Evolutionary conservation across 2,888 invertebrate species (phyloP).

Genomic region (Lasioglossum morio): DNA sequence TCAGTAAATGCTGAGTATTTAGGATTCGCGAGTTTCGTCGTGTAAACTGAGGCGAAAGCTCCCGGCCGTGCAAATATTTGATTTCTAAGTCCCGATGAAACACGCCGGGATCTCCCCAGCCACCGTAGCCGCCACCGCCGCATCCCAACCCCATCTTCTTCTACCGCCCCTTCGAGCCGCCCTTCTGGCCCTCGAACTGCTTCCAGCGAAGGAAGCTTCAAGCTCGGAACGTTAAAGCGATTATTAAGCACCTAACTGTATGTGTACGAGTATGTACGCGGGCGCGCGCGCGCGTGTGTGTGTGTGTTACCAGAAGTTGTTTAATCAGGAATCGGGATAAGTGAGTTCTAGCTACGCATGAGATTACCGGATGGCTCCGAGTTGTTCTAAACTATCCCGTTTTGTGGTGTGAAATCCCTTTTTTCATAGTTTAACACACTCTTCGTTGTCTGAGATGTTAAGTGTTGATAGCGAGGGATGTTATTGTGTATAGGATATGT

Average conservation of each 20-base stretch:
- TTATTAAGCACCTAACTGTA: constrained; percentile 56
- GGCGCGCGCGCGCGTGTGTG: constrained; percentile 1
- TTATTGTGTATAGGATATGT: too few species aligned
- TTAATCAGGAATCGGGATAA: constrained; percentile 36
- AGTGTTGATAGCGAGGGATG: background rate
- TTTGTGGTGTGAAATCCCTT: background rate
- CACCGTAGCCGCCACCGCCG: background rate
- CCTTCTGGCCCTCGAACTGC: background rate
- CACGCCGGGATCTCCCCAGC: constrained; percentile 53
- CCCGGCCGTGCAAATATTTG: constrained; percentile 71
- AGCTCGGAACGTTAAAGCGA: constrained; percentile 65
- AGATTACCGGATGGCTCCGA: background rate
- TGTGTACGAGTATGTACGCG: background rate
- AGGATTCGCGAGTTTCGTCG: constrained; percentile 73
- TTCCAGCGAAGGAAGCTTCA: constrained; percentile 12
- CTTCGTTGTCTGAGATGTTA: background rate
- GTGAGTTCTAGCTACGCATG: background rate
- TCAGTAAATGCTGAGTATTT: constrained; percentile 75
- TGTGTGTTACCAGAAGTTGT: constrained; percentile 31
- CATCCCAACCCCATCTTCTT: background rate
- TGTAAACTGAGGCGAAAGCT: constrained; percentile 71
- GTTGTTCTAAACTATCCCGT: background rate
- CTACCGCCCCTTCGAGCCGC: background rate
- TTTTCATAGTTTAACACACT: background rate
- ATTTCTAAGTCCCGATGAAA: constrained; percentile 75